phyloP scores from a whole-genome alignment of 2,888 invertebrate genomes.

The Stenoptilia bipunctidactyla region DNA sequence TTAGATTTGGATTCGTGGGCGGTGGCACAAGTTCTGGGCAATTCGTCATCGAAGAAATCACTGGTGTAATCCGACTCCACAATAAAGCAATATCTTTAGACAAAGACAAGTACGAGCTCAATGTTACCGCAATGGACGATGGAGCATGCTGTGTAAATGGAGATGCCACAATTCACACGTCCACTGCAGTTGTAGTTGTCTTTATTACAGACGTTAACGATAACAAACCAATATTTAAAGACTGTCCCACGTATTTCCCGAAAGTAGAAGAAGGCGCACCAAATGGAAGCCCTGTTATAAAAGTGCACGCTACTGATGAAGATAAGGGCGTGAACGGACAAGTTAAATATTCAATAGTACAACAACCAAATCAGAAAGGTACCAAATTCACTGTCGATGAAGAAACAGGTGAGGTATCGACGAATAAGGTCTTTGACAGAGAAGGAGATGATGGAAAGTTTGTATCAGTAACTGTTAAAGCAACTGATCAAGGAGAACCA shows the following conservation, averaged over 20 bases:
- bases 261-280: constrained; percentile 96
- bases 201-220: constrained; percentile 98
- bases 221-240: constrained; percentile 95
- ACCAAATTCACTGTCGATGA: constrained; percentile 96
- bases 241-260: constrained; percentile 92
- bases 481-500: constrained; percentile 98
- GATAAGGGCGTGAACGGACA: constrained; percentile 97
- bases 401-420: constrained; percentile 94
- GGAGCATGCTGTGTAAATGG: constrained; percentile 96
- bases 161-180: constrained; percentile 89
- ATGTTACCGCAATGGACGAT: constrained; percentile 97
- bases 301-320: constrained; percentile 94
- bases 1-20: constrained; percentile 91
- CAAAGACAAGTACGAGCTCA: constrained; percentile 94
- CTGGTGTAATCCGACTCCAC: constrained; percentile 92
- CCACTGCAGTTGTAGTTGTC: constrained; percentile 94
- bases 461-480: constrained; percentile 96
- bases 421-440: constrained; percentile 96
- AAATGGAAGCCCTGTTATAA: constrained; percentile 93
- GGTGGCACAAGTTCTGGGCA: constrained; percentile 92
- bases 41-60: constrained; percentile 95
- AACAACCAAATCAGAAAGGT: constrained; percentile 94
- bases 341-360: constrained; percentile 97
- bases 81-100: constrained; percentile 89
- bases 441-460: constrained; percentile 97